Evolutionary conservation across 2,888 invertebrate genomes (phyloP), one percentile per base, ranked within the genome.

Genomic region (Thera obeliscata): DNA sequence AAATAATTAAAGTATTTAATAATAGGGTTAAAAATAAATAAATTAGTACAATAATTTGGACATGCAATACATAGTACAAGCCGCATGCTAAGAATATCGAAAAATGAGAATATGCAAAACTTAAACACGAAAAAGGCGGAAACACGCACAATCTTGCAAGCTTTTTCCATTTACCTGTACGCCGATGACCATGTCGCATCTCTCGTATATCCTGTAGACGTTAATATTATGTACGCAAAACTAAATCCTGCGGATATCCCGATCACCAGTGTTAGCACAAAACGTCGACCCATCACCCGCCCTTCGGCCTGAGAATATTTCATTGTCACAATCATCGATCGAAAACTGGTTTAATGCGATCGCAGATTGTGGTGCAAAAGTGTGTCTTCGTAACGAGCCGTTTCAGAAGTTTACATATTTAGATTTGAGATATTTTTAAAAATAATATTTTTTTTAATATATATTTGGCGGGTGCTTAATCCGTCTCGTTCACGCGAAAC

Each of bases 191-290:
- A 89, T 77, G 85, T 78, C 71, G 87, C 89, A 70, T 94, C 94
- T 75, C 90, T 87, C 70, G 90, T 82, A 82, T 94, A 93, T 86
- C 94, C 94, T 75, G 94, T 87, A 56, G 95, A 94, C 76, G 95
- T 95, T 84, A 96, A 94, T 76, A 96, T 90, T 76, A 96, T 93
- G 87, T 96, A 97, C 70, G 97, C 96, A 81, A 96, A 95, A 85
- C 96, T 95, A 93, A 97, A 97, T 79, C 97, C 97, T 79, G 96
- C 95, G 4, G 96, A 94, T 81, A 97, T 95, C 75, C 97, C 97
- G 78, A 95, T 94, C 81, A 95, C 94, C 81, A 97, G 94, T 70
- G 96, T 96, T 83, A 96, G 87, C 81, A 96, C 90, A 88, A 96
- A 96, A 74, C 96, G 95, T 70, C 95, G 95, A 78, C 96, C 96